These are phyloP conservation scores for Drosophila nasuta DNA, from an alignment of 1,140 invertebrate genomes.

Conservation along the genomic window DNA sequence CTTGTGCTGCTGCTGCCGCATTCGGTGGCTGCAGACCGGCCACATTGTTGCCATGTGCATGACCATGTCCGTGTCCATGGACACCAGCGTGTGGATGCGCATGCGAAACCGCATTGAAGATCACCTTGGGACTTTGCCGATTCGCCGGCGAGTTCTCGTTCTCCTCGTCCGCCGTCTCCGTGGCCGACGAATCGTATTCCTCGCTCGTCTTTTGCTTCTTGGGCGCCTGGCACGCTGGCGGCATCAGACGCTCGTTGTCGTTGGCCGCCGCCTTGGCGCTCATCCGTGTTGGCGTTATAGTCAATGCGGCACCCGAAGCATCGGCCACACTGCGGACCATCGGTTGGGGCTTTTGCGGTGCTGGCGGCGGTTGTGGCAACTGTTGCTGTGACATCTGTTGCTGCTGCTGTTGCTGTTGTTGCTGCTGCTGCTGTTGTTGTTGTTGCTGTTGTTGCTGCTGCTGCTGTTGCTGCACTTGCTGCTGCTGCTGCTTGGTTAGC, in stretches of 20 bases:
- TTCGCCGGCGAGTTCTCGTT: constrained; percentile 86
- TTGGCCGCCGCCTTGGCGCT: constrained; percentile 45
- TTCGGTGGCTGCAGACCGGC: constrained; percentile 57
- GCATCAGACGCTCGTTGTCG: constrained; percentile 74
- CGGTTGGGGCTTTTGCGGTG: constrained; percentile 38
- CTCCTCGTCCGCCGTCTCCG: constrained; percentile 94
- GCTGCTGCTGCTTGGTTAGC: constrained; percentile 79
- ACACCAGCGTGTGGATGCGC: constrained; percentile 17
- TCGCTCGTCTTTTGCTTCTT: constrained; percentile 86
- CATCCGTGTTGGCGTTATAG: constrained; percentile 68
- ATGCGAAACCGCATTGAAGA: constrained; percentile 54
- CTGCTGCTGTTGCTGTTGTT: constrained; percentile 45
- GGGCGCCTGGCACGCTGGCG: constrained; percentile 81
- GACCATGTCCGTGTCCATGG: constrained; percentile 34
- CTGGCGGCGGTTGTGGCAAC: constrained; percentile 58
- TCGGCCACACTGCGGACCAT: constrained; percentile 37
- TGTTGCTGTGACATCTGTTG: constrained; percentile 61
- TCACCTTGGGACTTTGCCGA: constrained; percentile 84
- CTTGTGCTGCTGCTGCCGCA: constrained; percentile 17
- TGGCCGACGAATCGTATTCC: constrained; percentile 94
- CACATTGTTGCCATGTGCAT: constrained; percentile 54
- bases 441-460: constrained; percentile 49
- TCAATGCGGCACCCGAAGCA: constrained; percentile 54
- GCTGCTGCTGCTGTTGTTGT: constrained; percentile 56
- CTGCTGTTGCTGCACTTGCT: constrained; percentile 69